These are phyloP conservation scores for Ephialtes manifestator DNA, from an alignment of 2,888 invertebrate species.

Conservation along the genomic window DNA sequence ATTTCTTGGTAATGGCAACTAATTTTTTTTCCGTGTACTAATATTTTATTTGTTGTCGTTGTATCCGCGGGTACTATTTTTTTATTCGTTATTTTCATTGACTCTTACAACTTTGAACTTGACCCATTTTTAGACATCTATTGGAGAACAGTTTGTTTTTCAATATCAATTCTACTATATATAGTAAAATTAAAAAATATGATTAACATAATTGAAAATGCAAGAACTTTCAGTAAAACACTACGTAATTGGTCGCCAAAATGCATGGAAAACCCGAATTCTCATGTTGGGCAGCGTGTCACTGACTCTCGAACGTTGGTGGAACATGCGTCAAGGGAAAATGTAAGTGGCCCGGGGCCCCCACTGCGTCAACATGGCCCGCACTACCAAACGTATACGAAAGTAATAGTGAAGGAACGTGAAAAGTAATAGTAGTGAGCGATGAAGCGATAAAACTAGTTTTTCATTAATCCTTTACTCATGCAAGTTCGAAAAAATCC, in stretches of 20 bases:
- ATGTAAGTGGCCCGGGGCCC: conserved; percentile 63
- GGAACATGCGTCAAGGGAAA: conserved; percentile 62
- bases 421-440: conserved; percentile 30
- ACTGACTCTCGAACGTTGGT: conserved; percentile 51
- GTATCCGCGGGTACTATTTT: too few relatives aligned
- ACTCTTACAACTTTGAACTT: too few relatives aligned
- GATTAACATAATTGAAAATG: too few relatives aligned
- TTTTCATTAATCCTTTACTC: conserved; percentile 1
- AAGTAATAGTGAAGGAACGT: conserved; percentile 65
- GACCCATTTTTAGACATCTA: too few relatives aligned
- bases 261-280: conserved; percentile 25
- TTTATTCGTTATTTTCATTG: too few relatives aligned
- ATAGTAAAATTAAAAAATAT: too few relatives aligned
- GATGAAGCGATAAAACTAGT: conserved; percentile 11
- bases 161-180: too few relatives aligned
- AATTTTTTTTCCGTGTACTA: too few relatives aligned
- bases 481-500: background rate
- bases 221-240: too few relatives aligned
- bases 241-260: background rate
- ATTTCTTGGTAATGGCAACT: too few relatives aligned
- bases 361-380: conserved; percentile 49
- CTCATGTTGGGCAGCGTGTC: conserved; percentile 14
- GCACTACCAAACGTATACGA: conserved; percentile 62
- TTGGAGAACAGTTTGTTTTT: too few relatives aligned
- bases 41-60: too few relatives aligned